These are phyloP conservation scores for Panzeria rudis DNA, from an alignment of 2,888 invertebrate genomes.

Conservation along the genomic window DNA sequence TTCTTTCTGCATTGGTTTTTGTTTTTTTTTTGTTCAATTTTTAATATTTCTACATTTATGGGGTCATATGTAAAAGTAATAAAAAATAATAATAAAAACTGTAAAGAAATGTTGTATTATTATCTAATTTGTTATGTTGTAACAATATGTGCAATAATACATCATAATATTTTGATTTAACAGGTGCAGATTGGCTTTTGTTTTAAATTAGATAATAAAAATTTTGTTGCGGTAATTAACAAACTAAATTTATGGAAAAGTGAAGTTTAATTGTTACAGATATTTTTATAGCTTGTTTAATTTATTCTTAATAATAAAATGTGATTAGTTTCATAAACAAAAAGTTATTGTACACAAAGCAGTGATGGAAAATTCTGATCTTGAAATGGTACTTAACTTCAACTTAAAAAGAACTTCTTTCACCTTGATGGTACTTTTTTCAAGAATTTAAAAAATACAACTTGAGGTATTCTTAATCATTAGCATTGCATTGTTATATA, in stretches of 20 bases:
- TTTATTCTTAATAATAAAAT: not conserved
- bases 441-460: too few relatives aligned
- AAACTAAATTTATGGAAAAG: not conserved
- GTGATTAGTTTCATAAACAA: not conserved
- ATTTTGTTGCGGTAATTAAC: not conserved
- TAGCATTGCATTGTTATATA: too few relatives aligned
- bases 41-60: constrained; percentile 11
- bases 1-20: constrained; percentile 2
- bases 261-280: not conserved
- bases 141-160: constrained; percentile 38
- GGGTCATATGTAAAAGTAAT: constrained; percentile 44
- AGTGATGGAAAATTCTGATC: too few relatives aligned
- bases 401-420: too few relatives aligned
- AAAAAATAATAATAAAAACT: constrained; percentile 8
- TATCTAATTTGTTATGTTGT: constrained; percentile 15
- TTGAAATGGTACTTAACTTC: too few relatives aligned
- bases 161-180: constrained; percentile 20
- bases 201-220: not conserved
- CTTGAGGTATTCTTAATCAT: too few relatives aligned
- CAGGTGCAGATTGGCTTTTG: not conserved
- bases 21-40: not conserved
- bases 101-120: constrained; percentile 6
- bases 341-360: not conserved
- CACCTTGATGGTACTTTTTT: too few relatives aligned
- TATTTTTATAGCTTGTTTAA: not conserved